A percentile compares a stretch with the other conserved stretches of the same genome.
Evolutionary conservation across 2,797 vertebrate species (phyloP).

Genomic region (Lepilemur ruficaudatus): DNA sequence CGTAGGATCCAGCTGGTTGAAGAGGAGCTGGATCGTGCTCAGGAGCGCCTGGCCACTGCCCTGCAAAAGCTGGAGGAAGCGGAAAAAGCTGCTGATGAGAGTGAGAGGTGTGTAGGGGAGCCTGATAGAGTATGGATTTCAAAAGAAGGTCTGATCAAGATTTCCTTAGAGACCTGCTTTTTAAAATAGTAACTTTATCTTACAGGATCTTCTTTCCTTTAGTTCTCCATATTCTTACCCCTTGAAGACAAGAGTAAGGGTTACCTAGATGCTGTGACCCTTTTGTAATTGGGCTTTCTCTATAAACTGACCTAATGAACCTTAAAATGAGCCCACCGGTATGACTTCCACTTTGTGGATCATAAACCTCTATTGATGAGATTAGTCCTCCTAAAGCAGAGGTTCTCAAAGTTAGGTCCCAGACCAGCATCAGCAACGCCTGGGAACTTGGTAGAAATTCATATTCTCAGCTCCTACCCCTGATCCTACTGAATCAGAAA

Average conservation of each 20-base stretch:
- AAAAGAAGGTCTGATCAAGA: neutral
- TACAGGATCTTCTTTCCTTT: neutral
- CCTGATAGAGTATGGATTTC: neutral
- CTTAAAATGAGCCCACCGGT: neutral
- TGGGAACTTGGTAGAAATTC: neutral
- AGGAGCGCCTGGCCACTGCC: slow-evolving; percentile 90
- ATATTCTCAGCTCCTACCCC: neutral
- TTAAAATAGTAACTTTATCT: neutral
- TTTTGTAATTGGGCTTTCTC: neutral
- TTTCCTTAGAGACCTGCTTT: neutral
- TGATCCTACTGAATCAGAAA: neutral
- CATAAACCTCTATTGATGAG: neutral
- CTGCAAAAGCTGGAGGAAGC: slow-evolving; percentile 93
- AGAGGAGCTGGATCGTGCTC: slow-evolving; percentile 92
- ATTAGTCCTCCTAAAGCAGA: neutral
- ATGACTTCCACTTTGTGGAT: neutral
- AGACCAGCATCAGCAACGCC: neutral
- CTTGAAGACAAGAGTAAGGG: neutral
- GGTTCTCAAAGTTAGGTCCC: neutral
- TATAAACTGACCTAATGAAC: neutral
- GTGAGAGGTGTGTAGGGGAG: slow-evolving; percentile 88
- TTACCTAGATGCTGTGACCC: neutral
- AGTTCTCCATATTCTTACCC: neutral
- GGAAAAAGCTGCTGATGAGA: slow-evolving; percentile 93
- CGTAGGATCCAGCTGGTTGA: slow-evolving; percentile 93